Percentiles rank a stretch among this genome's conserved stretches.
These are phyloP conservation scores for Hybognathus amarus DNA, from an alignment of 2,797 vertebrate genomes.

Conservation along the genomic window DNA sequence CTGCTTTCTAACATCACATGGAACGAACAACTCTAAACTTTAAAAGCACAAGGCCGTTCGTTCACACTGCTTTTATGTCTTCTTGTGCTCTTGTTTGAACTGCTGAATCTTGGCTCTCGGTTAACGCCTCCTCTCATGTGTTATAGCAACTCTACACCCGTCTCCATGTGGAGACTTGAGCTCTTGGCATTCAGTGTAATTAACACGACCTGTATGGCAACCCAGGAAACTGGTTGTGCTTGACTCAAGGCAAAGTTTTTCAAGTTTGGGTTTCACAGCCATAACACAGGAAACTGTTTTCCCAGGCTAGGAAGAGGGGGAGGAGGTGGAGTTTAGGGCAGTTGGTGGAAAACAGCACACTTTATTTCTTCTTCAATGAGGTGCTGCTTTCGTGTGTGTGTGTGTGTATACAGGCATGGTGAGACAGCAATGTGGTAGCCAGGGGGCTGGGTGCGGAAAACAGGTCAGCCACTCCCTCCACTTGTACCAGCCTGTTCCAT, in stretches of 20 bases:
- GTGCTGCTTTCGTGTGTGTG: conserved; percentile 11
- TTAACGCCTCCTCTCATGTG: conserved; percentile 43
- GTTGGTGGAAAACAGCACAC: not conserved
- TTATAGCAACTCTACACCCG: conserved; percentile 52
- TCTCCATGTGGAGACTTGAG: conserved; percentile 43
- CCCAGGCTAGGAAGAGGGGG: conserved; percentile 36
- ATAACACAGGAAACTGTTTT: conserved; percentile 48
- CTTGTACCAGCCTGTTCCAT: conserved; percentile 73
- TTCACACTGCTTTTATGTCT: conserved; percentile 7
- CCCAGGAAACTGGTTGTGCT: conserved; percentile 60
- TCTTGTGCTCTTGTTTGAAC: conserved; percentile 12
- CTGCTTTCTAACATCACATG: conserved; percentile 11
- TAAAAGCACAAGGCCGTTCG: conserved; percentile 1
- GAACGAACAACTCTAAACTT: not conserved
- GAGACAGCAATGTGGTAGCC: conserved; percentile 33
- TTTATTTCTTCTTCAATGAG: not conserved
- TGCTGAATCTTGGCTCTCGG: conserved; percentile 19
- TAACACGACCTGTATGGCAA: conserved; percentile 61
- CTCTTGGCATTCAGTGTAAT: conserved; percentile 58
- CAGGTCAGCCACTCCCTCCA: conserved; percentile 59
- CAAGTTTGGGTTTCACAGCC: conserved; percentile 51
- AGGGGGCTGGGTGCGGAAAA: conserved; percentile 19
- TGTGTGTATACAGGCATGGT: conserved; percentile 27
- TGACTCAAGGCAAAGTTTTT: conserved; percentile 18
- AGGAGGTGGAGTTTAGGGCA: conserved; percentile 10